These are phyloP conservation scores for Nomada flava DNA, from an alignment of 2,888 invertebrate species.

Conservation along the genomic window DNA sequence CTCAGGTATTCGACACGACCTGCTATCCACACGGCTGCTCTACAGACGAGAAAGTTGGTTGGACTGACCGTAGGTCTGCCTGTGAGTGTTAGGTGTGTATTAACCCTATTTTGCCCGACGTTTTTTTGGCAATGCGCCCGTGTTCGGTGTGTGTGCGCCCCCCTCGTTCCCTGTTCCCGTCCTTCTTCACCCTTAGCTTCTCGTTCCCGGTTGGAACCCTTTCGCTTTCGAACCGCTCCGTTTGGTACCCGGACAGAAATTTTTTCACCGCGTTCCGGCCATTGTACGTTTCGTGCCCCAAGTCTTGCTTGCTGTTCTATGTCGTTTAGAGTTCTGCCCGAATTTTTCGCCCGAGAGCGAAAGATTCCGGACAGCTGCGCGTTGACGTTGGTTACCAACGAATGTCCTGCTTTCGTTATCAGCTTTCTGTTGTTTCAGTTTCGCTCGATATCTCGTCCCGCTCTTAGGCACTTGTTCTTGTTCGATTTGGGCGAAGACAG, in stretches of 20 bases:
- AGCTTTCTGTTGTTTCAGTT: no score
- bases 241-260: neutral
- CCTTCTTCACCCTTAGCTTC: neutral
- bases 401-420: no score
- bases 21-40: conserved; percentile 61
- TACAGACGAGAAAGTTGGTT: conserved; percentile 76
- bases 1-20: conserved; percentile 70
- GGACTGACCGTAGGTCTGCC: conserved; percentile 80
- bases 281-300: conserved; percentile 12
- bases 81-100: conserved; percentile 82
- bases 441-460: no score
- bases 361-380: neutral
- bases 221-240: neutral
- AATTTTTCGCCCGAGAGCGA: conserved; percentile 34
- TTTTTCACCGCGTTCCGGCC: neutral
- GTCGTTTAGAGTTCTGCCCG: conserved; percentile 72
- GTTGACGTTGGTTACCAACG: neutral
- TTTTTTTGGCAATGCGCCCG: conserved; percentile 77
- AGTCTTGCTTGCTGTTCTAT: conserved; percentile 71
- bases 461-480: no score
- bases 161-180: conserved; percentile 36
- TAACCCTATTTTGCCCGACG: conserved; percentile 76
- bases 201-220: conserved; percentile 9
- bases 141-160: conserved; percentile 75
- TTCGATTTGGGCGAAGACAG: no score